These are phyloP conservation scores for Dynastes grantii DNA, from an alignment of 2,888 invertebrate species.

Conservation along the genomic window DNA sequence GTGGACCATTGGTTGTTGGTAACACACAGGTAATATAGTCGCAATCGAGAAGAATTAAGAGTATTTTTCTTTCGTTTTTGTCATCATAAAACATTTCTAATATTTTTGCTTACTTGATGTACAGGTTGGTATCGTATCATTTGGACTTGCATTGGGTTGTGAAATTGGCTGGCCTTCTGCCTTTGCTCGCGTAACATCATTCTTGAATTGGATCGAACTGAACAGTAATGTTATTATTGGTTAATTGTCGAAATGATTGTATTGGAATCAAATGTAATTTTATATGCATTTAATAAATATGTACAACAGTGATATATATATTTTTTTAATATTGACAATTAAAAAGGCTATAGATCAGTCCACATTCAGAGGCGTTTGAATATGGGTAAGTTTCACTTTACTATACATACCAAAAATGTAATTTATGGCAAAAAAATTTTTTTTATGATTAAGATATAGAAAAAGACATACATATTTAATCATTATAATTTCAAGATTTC, in stretches of 20 bases:
- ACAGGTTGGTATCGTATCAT: conserved; percentile 64
- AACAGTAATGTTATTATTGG: conserved; percentile 50
- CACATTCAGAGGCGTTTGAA: no score
- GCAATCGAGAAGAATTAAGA: background rate
- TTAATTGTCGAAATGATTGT: background rate
- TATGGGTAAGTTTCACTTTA: no score
- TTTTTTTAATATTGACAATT: no score
- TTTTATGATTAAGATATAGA: no score
- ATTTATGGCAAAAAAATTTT: no score
- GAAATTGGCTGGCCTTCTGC: conserved; percentile 68
- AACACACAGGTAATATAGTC: conserved; percentile 11
- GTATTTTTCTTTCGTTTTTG: background rate
- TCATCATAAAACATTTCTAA: background rate
- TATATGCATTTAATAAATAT: background rate
- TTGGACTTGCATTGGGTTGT: conserved; percentile 66
- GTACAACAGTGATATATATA: no score
- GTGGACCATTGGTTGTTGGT: conserved; percentile 60
- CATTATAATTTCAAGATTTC: no score
- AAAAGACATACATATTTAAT: no score
- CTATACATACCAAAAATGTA: no score
- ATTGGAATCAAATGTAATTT: background rate
- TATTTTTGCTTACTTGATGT: background rate
- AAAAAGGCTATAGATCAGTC: no score
- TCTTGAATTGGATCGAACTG: conserved; percentile 64
- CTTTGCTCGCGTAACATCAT: conserved; percentile 66